phyloP scores from a whole-genome alignment of 2,113 vertebrate species.

The Nesoenas mayeri region DNA sequence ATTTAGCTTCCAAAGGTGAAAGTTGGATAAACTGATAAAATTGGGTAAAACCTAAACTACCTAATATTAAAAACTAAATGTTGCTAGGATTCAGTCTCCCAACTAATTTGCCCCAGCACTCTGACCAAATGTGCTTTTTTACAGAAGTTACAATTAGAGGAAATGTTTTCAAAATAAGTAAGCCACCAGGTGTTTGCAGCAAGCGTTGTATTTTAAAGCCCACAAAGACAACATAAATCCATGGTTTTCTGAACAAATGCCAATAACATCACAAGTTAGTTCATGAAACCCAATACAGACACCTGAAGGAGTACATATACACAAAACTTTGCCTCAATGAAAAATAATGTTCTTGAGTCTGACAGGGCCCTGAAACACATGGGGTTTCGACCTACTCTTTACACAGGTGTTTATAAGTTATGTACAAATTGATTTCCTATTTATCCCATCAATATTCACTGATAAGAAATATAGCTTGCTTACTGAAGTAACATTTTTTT shows the following conservation, averaged over 20 bases:
- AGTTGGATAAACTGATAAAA: background rate
- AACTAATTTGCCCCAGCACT: background rate
- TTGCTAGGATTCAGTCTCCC: background rate
- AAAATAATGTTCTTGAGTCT: background rate
- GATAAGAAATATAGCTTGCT: background rate
- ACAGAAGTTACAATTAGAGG: background rate
- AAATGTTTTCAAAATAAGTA: background rate
- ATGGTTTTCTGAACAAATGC: background rate
- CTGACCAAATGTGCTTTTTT: background rate
- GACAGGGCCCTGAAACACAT: background rate
- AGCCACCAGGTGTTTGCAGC: background rate
- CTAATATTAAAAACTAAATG: background rate
- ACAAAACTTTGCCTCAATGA: background rate
- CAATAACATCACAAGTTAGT: background rate
- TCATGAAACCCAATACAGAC: background rate
- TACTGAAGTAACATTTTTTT: background rate
- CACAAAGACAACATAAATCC: background rate
- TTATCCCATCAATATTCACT: background rate
- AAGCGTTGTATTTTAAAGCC: background rate
- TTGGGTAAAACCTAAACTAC: background rate
- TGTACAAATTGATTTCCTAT: background rate
- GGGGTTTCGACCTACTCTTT: background rate
- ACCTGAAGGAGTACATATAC: background rate
- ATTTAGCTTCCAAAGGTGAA: slow-evolving; percentile 23
- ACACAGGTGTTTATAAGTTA: background rate